These are phyloP conservation scores for Apocrypta bakeri DNA, from an alignment of 1,140 invertebrate genomes.

Conservation along the genomic window DNA sequence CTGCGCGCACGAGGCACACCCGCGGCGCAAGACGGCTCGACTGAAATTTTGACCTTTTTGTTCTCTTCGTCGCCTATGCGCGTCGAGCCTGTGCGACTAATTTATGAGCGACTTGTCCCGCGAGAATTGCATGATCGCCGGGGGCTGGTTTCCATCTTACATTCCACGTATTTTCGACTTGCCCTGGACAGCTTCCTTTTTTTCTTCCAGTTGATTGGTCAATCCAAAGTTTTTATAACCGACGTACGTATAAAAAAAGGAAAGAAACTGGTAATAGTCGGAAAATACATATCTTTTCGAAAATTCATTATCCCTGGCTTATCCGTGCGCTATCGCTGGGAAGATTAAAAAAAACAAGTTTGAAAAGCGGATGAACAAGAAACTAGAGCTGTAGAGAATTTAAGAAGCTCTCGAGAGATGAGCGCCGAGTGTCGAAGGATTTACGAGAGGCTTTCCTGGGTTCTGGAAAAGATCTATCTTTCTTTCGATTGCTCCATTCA, in stretches of 20 bases:
- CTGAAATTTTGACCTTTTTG: slow-evolving; percentile 13
- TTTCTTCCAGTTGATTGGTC: too few relatives aligned
- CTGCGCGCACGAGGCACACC: not conserved
- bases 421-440: slow-evolving; percentile 4
- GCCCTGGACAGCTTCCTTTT: too few relatives aligned
- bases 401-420: slow-evolving; percentile 5
- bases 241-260: not conserved
- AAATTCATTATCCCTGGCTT: not conserved
- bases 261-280: too few relatives aligned
- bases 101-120: slow-evolving; percentile 4
- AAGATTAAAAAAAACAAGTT: not conserved
- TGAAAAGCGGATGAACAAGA: not conserved
- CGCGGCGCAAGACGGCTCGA: slow-evolving; percentile 23
- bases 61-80: not conserved
- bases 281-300: too few relatives aligned
- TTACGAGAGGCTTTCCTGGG: not conserved
- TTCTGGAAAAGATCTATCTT: not conserved
- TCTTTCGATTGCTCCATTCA: not conserved
- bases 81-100: slow-evolving; percentile 13
- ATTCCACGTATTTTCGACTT: not conserved
- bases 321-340: not conserved
- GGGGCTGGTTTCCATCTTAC: not conserved
- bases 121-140: not conserved
- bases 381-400: not conserved
- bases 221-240: too few relatives aligned